A percentile compares a stretch with the other conserved stretches of the same genome.
Conservation (phyloP, 2,113 vertebrate genomes). For the Acrocephalus kingi region DNA sequence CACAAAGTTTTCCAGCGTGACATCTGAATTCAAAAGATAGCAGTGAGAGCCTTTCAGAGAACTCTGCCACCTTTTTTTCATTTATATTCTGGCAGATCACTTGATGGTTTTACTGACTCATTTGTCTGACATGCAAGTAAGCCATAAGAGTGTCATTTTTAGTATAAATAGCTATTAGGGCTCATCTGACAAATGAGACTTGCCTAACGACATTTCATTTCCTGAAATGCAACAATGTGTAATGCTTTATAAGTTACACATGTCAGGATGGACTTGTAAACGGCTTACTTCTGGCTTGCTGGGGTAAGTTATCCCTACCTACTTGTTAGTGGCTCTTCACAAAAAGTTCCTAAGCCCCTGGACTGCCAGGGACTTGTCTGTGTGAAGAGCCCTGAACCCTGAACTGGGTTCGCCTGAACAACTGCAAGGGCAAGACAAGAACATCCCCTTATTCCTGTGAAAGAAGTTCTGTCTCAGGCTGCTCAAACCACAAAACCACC, state of each 20-base stretch:
- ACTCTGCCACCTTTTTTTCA: neutral
- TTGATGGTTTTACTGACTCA: constrained; percentile 44
- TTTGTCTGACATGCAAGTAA: constrained; percentile 50
- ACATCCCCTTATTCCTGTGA: neutral
- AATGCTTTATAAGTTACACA: neutral
- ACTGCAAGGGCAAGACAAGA: neutral
- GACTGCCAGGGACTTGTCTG: neutral
- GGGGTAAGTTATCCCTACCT: neutral
- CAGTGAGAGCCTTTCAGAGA: neutral
- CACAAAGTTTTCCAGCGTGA: neutral
- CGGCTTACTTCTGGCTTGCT: neutral
- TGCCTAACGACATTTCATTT: constrained; percentile 2
- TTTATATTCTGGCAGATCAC: constrained; percentile 19
- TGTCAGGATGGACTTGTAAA: neutral
- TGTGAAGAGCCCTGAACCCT: neutral
- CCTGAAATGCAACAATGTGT: constrained; percentile 15
- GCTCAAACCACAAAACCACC: neutral
- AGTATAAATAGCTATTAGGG: constrained; percentile 39
- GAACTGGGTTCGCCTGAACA: neutral
- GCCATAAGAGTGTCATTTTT: constrained; percentile 15
- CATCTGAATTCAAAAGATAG: neutral
- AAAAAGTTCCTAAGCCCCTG: neutral
- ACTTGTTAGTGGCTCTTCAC: neutral
- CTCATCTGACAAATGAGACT: constrained; percentile 36
- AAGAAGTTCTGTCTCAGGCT: neutral